A percentile compares a stretch with the other conserved stretches of the same genome.
Evolutionary conservation across 2,797 vertebrate species (phyloP).

Genomic region (Lithobates pipiens): DNA sequence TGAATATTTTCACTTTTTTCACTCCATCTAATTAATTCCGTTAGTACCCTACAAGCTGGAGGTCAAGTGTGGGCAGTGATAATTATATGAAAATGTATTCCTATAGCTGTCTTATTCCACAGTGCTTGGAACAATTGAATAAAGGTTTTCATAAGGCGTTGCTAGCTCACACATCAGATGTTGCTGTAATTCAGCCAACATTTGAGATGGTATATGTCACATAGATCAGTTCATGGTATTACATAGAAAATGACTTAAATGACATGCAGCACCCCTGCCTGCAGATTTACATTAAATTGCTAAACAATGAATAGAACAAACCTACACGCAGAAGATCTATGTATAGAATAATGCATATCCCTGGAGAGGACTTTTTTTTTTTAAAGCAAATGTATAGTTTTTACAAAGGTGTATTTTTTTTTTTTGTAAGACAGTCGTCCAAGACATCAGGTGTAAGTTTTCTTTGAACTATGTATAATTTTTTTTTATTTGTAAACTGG

Average conservation of each 20-base stretch:
- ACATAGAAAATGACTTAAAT: neutral
- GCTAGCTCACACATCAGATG: conserved; percentile 1
- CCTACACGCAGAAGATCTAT: too few relatives aligned
- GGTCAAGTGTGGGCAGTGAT: conserved; percentile 19
- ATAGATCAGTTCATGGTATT: neutral
- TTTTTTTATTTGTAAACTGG: too few relatives aligned
- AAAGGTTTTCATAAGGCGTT: conserved; percentile 30
- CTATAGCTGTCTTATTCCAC: conserved; percentile 19
- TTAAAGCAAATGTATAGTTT: too few relatives aligned
- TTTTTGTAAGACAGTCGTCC: too few relatives aligned
- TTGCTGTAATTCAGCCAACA: neutral
- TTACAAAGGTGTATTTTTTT: too few relatives aligned
- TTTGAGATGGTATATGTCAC: neutral
- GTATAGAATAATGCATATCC: too few relatives aligned
- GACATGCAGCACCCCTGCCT: neutral
- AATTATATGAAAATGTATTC: conserved; percentile 54
- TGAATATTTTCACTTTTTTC: neutral
- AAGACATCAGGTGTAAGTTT: too few relatives aligned
- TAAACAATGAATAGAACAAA: neutral
- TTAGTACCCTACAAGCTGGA: conserved; percentile 12
- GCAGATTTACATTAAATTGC: neutral
- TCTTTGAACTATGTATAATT: too few relatives aligned
- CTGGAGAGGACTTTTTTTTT: too few relatives aligned
- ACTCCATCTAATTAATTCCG: conserved; percentile 28
- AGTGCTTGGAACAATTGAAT: conserved; percentile 45